phyloP scores from a whole-genome alignment of 2,113 vertebrate genomes.

The Alexandromys fortis region DNA sequence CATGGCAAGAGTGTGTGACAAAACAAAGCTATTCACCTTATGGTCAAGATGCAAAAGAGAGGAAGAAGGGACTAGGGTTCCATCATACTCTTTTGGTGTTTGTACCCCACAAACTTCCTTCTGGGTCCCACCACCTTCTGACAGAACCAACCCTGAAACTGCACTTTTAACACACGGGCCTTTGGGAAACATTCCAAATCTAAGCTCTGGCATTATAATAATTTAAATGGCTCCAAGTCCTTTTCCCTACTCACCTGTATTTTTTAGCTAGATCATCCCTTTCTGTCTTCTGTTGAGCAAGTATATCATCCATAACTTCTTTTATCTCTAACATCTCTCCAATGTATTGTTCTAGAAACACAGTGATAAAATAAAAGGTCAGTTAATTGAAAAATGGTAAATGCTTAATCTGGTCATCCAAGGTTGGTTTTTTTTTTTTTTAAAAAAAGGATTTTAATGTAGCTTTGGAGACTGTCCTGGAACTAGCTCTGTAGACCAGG shows the following conservation, averaged over 20 bases:
- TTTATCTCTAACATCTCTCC: conserved; percentile 83
- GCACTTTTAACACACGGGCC: background rate
- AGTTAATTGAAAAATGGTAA: conserved; percentile 5
- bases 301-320: conserved; percentile 82
- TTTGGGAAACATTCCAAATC: background rate
- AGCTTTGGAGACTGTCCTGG: too few species aligned
- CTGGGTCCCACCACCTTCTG: background rate
- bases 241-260: conserved; percentile 84
- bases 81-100: background rate
- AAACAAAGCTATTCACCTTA: background rate
- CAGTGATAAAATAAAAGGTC: conserved; percentile 27
- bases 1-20: background rate
- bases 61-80: background rate
- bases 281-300: conserved; percentile 85
- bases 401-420: conserved; percentile 3
- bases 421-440: background rate
- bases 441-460: background rate
- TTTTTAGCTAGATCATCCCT: conserved; percentile 86
- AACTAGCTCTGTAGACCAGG: too few species aligned
- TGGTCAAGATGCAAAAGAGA: background rate
- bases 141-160: background rate
- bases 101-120: background rate
- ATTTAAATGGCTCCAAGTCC: background rate
- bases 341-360: conserved; percentile 74
- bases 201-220: background rate